These are phyloP conservation scores for Chironomus tepperi DNA, from an alignment of 1,140 invertebrate species.

Conservation along the genomic window DNA sequence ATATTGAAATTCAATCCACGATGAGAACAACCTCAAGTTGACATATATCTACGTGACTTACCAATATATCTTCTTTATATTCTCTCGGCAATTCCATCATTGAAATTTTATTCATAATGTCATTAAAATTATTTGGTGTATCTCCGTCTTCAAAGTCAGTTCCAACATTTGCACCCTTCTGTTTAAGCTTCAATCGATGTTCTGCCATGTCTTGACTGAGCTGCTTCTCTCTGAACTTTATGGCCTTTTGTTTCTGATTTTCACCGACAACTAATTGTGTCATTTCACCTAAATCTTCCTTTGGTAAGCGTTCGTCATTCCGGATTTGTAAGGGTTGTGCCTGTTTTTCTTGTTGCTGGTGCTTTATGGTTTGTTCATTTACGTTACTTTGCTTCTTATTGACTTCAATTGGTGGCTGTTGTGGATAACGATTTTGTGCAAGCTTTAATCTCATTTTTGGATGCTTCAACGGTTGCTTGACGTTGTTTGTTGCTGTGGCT, in stretches of 20 bases:
- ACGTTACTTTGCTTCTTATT: neutral
- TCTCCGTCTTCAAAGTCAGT: neutral
- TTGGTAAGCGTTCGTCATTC: neutral
- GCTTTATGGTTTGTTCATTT: conserved; percentile 5
- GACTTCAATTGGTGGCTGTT: conserved; percentile 18
- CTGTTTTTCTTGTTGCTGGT: neutral
- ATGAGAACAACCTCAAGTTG: too few relatives aligned
- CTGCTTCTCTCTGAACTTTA: conserved; percentile 1
- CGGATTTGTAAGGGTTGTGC: neutral
- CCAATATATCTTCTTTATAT: neutral
- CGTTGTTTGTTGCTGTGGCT: conserved; percentile 30
- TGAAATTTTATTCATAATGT: neutral
- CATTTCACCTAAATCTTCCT: neutral
- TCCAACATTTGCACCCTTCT: neutral
- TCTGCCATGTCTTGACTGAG: neutral
- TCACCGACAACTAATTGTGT: neutral
- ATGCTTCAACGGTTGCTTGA: conserved; percentile 35
- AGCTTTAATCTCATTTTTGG: conserved; percentile 39
- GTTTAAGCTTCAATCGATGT: neutral
- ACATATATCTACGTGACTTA: neutral
- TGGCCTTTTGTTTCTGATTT: neutral
- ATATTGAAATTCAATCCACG: too few relatives aligned
- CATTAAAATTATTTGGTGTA: neutral
- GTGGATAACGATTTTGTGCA: neutral
- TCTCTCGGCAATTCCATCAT: neutral